Base-by-base conservation (phyloP, 1,140 invertebrate species). In the Drosophila pachea region DNA sequence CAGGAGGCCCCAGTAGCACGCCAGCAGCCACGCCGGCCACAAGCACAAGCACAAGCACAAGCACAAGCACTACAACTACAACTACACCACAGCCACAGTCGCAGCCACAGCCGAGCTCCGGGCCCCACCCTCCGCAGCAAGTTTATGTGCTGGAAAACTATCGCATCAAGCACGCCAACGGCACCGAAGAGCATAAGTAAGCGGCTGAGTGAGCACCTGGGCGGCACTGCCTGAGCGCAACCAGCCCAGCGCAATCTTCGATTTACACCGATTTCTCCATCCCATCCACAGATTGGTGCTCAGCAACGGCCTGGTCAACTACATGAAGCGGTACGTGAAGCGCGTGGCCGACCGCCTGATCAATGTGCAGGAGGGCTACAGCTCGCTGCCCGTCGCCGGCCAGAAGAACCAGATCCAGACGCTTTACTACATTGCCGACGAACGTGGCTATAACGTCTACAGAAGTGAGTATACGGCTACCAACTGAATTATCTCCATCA, bases 151-250 rank as follows among this genome's bases (percentile, higher is more conserved):
- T 87, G 32, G 63, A 87, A 48, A 73, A 87, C 63, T 87, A 82
- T 66, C 84, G 73, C 55, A 52, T 78, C 42, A 64, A 69, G 22
- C 71, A 82, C 69, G 59, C 74, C 58, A 87, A 87, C 63, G 84
- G 86, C 61, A 87, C 77, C 45, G 72, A 73, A 49, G 86, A 82
- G 52, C 73, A 82, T 54, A 87, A 88, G 86, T 87, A 48, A 73
- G 71, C 9, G 6, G 50, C 29, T 7, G 2, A 5, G 12, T 11
- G 22, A 22, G 3, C 22, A 22, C 22, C 22, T 22, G 22, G 22
- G 22, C n/a, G n/a, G n/a, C n/a, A n/a, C 7, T 31, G 0, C 7
- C 16, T 1, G 16, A 14, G 9, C 33, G 2, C 11, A 12, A 40
- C 5, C n/a, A n/a, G 8, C 1, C 35, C 22, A 35, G 5, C 31